Evolutionary conservation across 1,140 invertebrate genomes (phyloP).

Genomic region (Holotrichia oblita): DNA sequence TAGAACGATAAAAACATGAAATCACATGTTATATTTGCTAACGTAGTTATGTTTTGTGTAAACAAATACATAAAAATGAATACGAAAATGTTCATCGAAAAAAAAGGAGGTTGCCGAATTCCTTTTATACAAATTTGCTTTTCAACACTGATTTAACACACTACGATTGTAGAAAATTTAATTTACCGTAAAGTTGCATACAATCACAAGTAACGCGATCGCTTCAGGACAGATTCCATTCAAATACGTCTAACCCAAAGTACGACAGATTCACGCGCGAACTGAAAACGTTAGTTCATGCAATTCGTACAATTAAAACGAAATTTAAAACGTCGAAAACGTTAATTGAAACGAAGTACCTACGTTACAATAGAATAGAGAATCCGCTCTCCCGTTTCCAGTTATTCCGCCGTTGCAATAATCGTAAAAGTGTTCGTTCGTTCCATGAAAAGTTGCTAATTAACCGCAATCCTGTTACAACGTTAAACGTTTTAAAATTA

Average conservation of each 20-base stretch:
- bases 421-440: slow-evolving; percentile 1
- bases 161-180: no score
- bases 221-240: no score
- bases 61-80: no score
- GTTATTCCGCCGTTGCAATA: not conserved
- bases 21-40: no score
- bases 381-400: not conserved
- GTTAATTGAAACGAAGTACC: slow-evolving; percentile 13
- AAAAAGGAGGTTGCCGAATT: no score
- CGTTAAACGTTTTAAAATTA: slow-evolving; percentile 9
- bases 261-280: not conserved
- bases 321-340: slow-evolving; percentile 13
- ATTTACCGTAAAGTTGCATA: no score
- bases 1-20: no score
- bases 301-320: not conserved
- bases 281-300: not conserved
- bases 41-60: no score
- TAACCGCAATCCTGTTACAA: slow-evolving; percentile 11
- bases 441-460: slow-evolving; percentile 7
- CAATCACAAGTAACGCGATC: no score
- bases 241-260: not conserved
- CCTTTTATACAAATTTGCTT: no score
- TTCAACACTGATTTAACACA: no score
- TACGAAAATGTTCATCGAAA: no score
- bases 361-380: not conserved